A percentile compares a stretch with the other conserved stretches of the same genome.
phyloP scores from a whole-genome alignment of 2,888 invertebrate genomes.

The Megaustenia siamemsis region DNA sequence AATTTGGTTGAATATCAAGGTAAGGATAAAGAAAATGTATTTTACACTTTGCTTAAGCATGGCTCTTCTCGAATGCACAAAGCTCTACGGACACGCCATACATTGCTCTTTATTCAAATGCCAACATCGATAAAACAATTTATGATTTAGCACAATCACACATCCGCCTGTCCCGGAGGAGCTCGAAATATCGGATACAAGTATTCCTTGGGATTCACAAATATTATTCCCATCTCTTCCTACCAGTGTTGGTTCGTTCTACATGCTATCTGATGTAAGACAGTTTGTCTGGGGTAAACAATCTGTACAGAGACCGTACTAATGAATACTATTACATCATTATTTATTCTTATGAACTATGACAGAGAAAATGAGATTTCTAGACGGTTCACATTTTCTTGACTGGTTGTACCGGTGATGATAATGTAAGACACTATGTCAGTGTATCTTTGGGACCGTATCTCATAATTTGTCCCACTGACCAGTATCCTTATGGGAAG shows the following conservation, averaged over 20 bases:
- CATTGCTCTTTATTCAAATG: constrained; percentile 7
- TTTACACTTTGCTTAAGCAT: background rate
- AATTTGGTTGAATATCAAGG: constrained; percentile 3
- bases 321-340: no score
- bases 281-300: background rate
- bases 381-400: background rate
- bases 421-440: background rate
- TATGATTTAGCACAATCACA: constrained; percentile 17
- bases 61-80: background rate
- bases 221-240: background rate
- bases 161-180: background rate
- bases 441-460: background rate
- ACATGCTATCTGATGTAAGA: background rate
- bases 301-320: background rate
- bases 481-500: background rate
- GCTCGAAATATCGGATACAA: background rate
- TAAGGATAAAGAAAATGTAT: background rate
- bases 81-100: background rate
- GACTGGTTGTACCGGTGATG: background rate
- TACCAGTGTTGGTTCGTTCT: background rate
- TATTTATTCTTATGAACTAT: background rate
- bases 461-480: background rate
- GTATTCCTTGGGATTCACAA: background rate
- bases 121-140: background rate
- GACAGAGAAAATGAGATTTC: background rate